Percentiles rank a stretch among this genome's conserved stretches.
These are phyloP conservation scores for Leuctra nigra DNA, from an alignment of 2,888 invertebrate genomes.

Conservation along the genomic window DNA sequence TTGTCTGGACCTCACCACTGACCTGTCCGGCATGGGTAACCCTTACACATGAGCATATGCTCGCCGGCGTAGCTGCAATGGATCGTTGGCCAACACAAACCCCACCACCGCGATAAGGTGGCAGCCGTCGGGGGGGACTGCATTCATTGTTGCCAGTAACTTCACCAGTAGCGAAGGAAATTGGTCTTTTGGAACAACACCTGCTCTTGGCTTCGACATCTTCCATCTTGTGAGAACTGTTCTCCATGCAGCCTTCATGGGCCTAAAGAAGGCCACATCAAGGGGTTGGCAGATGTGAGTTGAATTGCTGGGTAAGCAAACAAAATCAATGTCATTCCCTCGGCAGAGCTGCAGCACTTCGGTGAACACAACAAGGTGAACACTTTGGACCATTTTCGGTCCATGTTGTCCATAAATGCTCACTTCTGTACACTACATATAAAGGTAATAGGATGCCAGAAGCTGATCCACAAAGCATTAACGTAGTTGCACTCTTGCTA, in stretches of 20 bases:
- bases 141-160: not conserved
- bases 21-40: no score
- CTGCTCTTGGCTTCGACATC: slow-evolving; percentile 20
- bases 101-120: no score
- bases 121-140: no score
- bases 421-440: slow-evolving; percentile 28
- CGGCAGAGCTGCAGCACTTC: slow-evolving; percentile 33
- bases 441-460: slow-evolving; percentile 34
- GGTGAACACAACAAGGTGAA: not conserved
- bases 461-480: slow-evolving; percentile 32
- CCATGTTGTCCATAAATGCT: slow-evolving; percentile 28
- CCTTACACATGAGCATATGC: no score
- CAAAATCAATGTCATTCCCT: slow-evolving; percentile 36
- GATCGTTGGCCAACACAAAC: no score
- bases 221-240: slow-evolving; percentile 25
- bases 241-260: slow-evolving; percentile 28
- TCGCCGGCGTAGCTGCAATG: no score
- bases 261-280: slow-evolving; percentile 29
- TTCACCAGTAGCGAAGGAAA: not conserved
- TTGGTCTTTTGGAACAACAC: slow-evolving; percentile 15
- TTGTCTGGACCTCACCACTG: no score
- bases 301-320: slow-evolving; percentile 34
- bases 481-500: slow-evolving; percentile 28
- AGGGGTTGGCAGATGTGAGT: slow-evolving; percentile 29
- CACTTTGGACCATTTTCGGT: slow-evolving; percentile 24